A percentile compares a stretch with the other conserved stretches of the same genome.
phyloP scores from a whole-genome alignment of 2,888 invertebrate species.

The Arctia plantaginis region DNA sequence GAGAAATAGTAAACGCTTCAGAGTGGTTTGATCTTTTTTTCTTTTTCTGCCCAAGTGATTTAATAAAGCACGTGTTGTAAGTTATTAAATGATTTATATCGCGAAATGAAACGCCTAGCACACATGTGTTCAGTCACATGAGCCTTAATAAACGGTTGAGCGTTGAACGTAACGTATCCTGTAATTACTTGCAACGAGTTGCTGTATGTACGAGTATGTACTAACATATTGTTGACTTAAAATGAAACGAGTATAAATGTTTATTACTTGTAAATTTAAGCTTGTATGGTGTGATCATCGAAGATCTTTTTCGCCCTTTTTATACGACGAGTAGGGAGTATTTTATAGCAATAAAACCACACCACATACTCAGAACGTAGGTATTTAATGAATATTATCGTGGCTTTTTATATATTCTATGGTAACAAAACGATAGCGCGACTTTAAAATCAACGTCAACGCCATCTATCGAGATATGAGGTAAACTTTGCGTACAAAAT shows the following conservation, averaged over 20 bases:
- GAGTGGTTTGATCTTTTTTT: constrained; percentile 35
- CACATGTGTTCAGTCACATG: constrained; percentile 61
- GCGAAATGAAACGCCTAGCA: constrained; percentile 67
- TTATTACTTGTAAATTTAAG: neutral
- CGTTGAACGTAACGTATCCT: constrained; percentile 57
- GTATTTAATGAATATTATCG: too few species aligned
- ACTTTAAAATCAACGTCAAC: too few species aligned
- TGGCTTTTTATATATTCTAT: too few species aligned
- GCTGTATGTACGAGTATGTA: constrained; percentile 50
- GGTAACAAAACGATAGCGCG: too few species aligned
- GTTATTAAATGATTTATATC: constrained; percentile 73
- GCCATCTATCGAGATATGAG: too few species aligned
- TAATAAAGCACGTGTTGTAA: constrained; percentile 69
- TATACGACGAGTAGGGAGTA: too few species aligned
- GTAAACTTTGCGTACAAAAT: too few species aligned
- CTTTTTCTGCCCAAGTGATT: constrained; percentile 66
- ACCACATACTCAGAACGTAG: too few species aligned
- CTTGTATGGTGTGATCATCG: neutral
- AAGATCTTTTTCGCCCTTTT: too few species aligned
- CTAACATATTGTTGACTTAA: constrained; percentile 41
- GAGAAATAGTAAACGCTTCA: constrained; percentile 57
- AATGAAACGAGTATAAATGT: constrained; percentile 28
- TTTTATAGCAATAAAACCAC: too few species aligned
- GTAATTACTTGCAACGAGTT: constrained; percentile 57
- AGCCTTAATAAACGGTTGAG: constrained; percentile 70